Evolutionary conservation across 2,888 invertebrate genomes (phyloP).

Genomic region (Dryocosmus kuriphilus): DNA sequence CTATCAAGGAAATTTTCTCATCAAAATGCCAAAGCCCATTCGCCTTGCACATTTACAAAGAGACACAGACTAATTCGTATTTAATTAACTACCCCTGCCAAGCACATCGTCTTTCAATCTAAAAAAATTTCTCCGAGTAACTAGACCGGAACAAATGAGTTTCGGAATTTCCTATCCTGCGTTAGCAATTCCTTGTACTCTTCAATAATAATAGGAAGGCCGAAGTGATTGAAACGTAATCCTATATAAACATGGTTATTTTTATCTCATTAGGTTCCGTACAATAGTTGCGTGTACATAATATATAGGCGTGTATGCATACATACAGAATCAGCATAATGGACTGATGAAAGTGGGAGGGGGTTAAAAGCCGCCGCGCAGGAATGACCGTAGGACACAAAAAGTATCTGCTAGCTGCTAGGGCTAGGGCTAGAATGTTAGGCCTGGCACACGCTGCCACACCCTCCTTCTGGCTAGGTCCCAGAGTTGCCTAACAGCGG

Average conservation of each 20-base stretch:
- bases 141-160: not conserved
- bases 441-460: constrained; percentile 28
- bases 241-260: not conserved
- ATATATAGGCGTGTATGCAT: not conserved
- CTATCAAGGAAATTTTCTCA: not conserved
- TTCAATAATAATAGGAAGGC: not conserved
- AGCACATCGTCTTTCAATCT: not conserved
- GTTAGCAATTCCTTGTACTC: not conserved
- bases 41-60: not conserved
- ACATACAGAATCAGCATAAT: not conserved
- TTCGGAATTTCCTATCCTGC: not conserved
- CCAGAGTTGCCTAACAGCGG: constrained; percentile 54
- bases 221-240: not conserved
- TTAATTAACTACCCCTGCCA: not conserved
- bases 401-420: too few species aligned
- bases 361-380: constrained; percentile 51
- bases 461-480: constrained; percentile 35
- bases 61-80: not conserved
- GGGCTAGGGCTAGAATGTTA: too few species aligned
- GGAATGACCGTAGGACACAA: constrained; percentile 51
- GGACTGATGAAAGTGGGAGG: constrained; percentile 40
- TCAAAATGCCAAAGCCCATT: not conserved
- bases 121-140: not conserved
- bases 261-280: not conserved
- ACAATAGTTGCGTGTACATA: too few species aligned